A percentile compares a stretch with the other conserved stretches of the same genome.
Conservation (phyloP, 1,140 invertebrate species). For the Heliconius himera region DNA sequence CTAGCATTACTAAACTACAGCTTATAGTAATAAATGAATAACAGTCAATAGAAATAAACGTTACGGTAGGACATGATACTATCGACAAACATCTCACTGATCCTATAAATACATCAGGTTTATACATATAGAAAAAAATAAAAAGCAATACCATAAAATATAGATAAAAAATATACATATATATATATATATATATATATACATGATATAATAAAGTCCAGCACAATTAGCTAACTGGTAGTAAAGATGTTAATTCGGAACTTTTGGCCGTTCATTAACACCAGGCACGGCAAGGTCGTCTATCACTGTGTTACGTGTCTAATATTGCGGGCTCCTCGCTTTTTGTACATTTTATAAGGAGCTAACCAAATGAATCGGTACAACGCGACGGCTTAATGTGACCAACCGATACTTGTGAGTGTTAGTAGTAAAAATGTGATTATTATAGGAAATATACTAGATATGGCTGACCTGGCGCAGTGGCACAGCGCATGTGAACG, state of each 20-base stretch:
- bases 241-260: slow-evolving; percentile 28
- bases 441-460: neutral
- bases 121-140: neutral
- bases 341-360: slow-evolving; percentile 6
- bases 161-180: neutral
- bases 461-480: no score
- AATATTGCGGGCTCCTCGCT: slow-evolving; percentile 11
- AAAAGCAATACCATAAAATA: neutral
- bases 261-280: slow-evolving; percentile 34
- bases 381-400: neutral
- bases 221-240: slow-evolving; percentile 8
- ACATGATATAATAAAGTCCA: neutral
- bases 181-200: neutral
- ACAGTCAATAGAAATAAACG: neutral
- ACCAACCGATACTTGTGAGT: neutral
- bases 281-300: slow-evolving; percentile 35
- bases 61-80: neutral
- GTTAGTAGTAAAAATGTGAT: neutral
- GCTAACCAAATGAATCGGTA: neutral
- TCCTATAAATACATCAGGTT: neutral
- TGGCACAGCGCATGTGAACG: no score
- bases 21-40: neutral
- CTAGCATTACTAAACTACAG: neutral
- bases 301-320: slow-evolving; percentile 32
- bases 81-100: neutral